Evolutionary conservation across 2,888 invertebrate species (phyloP), one percentile per base, ranked within the genome.

Genomic region (Hyposoter dolosus): DNA sequence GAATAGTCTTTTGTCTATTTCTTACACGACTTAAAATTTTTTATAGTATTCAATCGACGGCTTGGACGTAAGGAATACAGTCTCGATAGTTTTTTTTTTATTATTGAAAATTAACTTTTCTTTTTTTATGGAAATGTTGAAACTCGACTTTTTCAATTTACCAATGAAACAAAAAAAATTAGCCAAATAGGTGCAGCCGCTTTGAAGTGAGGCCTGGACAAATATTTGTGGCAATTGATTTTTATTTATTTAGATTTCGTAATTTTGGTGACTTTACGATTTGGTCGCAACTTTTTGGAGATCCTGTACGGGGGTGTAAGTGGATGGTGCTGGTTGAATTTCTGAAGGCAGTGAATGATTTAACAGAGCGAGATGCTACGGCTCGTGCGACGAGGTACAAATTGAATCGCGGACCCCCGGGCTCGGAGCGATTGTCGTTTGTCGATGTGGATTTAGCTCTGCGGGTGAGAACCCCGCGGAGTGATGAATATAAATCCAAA

Each of bases 401-500:
- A 87, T 87, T 87, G 82, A 72, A 87, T 88, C 85, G 82, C 50
- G 72, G 60, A 71, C 80, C 84, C 69, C 80, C 65, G 75, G 76
- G 77, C 79, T 72, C 63, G 74, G 71, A 80, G 82, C 87, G 87
- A 88, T 88, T 85, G 83, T 84, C 87, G 83, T 47, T 82, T 28
- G 76, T 76, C 74, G 82, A 72, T 77, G 81, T 83, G 84, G 88
- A 80, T 84, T 84, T 86, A 86, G 77, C 84, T 68, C 83, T 43
- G 79, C 78, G 83, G 86, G 83, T 76, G 88, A 77, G 45, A 82
- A 88, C 81, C 83, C 81, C 83, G 76, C 77, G 69, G 56, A 45
- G 84, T 53, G 81, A 88, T 83, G 78, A 83, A 77, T 86, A 86
- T 86, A 85, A 86, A 86, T 85, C 75, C 86, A 56, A 78, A 35